Percentiles rank a stretch among this genome's conserved stretches.
These are phyloP conservation scores for Hoplodrina blanda DNA, from an alignment of 2,888 invertebrate genomes.

Conservation along the genomic window DNA sequence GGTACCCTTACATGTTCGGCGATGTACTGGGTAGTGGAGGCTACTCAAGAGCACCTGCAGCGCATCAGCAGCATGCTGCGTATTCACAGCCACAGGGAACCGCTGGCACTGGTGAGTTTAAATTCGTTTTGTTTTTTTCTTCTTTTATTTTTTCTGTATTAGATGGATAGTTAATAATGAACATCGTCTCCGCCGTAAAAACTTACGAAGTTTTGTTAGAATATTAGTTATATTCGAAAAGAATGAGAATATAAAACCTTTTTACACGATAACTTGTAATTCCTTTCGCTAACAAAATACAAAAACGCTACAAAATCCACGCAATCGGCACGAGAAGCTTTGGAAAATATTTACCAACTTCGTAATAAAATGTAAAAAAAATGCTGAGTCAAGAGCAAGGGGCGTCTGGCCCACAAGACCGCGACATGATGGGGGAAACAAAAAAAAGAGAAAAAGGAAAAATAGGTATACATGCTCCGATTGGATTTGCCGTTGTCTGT, in stretches of 20 bases:
- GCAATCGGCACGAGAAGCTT: slow-evolving; percentile 79
- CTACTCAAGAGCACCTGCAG: slow-evolving; percentile 93
- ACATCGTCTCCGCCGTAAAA: background rate
- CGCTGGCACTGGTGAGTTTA: slow-evolving; percentile 90
- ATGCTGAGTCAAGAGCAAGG: slow-evolving; percentile 89
- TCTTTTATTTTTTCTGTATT: background rate
- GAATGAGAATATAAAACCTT: background rate
- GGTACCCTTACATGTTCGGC: slow-evolving; percentile 97
- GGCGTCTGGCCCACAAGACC: slow-evolving; percentile 88
- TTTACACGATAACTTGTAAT: slow-evolving; percentile 32
- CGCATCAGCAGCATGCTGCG: slow-evolving; percentile 93
- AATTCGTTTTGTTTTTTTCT: background rate
- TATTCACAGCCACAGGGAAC: slow-evolving; percentile 92
- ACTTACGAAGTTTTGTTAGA: background rate
- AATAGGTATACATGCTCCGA: slow-evolving; percentile 85
- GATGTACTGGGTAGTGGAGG: slow-evolving; percentile 95
- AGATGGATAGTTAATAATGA: background rate
- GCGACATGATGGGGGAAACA: slow-evolving; percentile 86
- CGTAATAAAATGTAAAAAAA: slow-evolving; percentile 87
- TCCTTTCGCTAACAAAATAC: slow-evolving; percentile 36
- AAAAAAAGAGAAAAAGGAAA: slow-evolving; percentile 78
- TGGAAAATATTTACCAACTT: slow-evolving; percentile 88
- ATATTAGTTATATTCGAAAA: too few species aligned
- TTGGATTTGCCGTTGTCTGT: slow-evolving; percentile 90
- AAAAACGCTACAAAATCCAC: slow-evolving; percentile 76